Conservation (phyloP, 2,797 vertebrate genomes). For the Danio kyathit region DNA sequence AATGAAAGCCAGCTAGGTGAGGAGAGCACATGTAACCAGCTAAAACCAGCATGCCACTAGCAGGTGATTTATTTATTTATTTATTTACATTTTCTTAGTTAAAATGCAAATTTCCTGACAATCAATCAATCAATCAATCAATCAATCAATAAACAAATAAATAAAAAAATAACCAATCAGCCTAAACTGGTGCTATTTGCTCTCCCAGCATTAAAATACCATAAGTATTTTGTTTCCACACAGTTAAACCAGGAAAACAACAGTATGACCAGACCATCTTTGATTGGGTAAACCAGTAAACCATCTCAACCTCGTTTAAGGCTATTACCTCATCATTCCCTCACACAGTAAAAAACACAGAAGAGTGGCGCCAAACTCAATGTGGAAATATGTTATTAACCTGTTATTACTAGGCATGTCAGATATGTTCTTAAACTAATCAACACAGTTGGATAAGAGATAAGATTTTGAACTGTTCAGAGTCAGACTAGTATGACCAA, state of each 20-base stretch:
- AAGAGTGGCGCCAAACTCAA: background rate
- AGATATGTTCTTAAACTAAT: background rate
- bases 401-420: no score
- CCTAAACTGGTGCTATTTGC: background rate
- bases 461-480: no score
- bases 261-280: background rate
- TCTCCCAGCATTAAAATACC: background rate
- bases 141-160: constrained; percentile 4
- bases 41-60: background rate
- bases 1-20: no score
- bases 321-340: background rate
- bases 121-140: background rate
- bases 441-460: background rate
- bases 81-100: background rate
- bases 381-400: no score
- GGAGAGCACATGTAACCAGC: no score
- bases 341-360: background rate
- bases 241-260: background rate
- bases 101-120: background rate
- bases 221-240: background rate
- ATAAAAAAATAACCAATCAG: background rate
- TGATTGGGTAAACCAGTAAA: background rate
- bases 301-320: background rate
- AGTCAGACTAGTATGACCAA: background rate
- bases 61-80: no score